These are phyloP conservation scores for Idaea straminata DNA, from an alignment of 2,888 invertebrate species.

Conservation along the genomic window DNA sequence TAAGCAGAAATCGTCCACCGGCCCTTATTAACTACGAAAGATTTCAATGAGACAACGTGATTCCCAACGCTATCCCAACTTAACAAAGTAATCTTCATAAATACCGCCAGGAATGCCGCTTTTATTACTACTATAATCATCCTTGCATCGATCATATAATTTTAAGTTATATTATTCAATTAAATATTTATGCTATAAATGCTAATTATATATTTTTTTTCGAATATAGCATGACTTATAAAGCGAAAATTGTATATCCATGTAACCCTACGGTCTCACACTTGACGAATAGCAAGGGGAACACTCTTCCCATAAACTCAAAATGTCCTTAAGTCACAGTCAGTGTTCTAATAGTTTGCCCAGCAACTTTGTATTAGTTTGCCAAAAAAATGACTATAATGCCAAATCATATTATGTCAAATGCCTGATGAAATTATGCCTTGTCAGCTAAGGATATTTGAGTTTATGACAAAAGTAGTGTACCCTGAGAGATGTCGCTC, in stretches of 20 bases:
- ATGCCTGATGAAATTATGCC: too few species aligned
- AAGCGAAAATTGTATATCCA: background rate
- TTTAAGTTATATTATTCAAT: slow-evolving; percentile 15
- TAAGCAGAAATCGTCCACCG: slow-evolving; percentile 58
- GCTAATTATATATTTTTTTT: background rate
- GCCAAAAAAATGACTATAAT: too few species aligned
- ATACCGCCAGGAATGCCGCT: slow-evolving; percentile 48
- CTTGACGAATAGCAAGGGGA: background rate
- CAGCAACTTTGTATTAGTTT: too few species aligned
- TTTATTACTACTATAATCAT: slow-evolving; percentile 28
- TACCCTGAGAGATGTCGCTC: too few species aligned
- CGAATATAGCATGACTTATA: background rate
- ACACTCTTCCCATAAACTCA: too few species aligned
- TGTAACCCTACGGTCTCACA: background rate
- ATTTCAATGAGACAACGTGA: slow-evolving; percentile 55
- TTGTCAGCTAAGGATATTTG: too few species aligned
- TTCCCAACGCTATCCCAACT: slow-evolving; percentile 24
- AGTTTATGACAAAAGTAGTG: too few species aligned
- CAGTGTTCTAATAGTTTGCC: too few species aligned
- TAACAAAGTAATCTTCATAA: slow-evolving; percentile 16
- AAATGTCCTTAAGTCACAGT: too few species aligned
- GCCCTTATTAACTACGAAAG: slow-evolving; percentile 39
- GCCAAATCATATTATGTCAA: too few species aligned
- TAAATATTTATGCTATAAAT: slow-evolving; percentile 8
- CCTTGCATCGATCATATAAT: slow-evolving; percentile 14